Evolutionary conservation across 2,113 vertebrate species (phyloP).

Genomic region (Rhabdornis inornatus): DNA sequence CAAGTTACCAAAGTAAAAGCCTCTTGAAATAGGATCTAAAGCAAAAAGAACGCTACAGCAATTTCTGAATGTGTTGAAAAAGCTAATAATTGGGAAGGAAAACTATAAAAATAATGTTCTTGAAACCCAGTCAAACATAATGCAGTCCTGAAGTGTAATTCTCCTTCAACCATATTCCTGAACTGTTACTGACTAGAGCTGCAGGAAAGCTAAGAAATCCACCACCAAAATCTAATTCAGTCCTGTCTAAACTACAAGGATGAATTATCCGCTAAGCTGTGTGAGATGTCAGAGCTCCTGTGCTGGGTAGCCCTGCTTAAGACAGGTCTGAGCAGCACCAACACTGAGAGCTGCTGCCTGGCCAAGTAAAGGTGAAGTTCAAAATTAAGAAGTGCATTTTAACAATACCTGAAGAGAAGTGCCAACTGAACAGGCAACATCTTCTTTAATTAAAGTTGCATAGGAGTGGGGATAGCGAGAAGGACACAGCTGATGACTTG

Average conservation of each 20-base stretch:
- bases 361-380: neutral
- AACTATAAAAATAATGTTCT: neutral
- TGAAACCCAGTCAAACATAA: neutral
- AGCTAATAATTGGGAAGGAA: neutral
- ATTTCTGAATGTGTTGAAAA: neutral
- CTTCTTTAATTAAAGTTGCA: conserved; percentile 72
- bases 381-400: neutral
- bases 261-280: neutral
- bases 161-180: neutral
- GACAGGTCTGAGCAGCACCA: neutral
- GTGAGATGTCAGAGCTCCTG: neutral
- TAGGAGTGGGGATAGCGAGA: conserved; percentile 71
- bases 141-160: neutral
- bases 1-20: conserved; percentile 1
- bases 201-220: neutral
- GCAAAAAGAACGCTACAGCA: neutral
- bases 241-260: neutral
- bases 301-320: neutral
- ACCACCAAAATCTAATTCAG: neutral
- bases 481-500: conserved; percentile 79
- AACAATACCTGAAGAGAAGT: conserved; percentile 84
- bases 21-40: neutral
- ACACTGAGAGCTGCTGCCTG: neutral
- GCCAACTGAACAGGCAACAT: conserved; percentile 80
- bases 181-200: neutral